These are phyloP conservation scores for Neotoma lepida DNA, from an alignment of 2,113 vertebrate species.

Conservation along the genomic window DNA sequence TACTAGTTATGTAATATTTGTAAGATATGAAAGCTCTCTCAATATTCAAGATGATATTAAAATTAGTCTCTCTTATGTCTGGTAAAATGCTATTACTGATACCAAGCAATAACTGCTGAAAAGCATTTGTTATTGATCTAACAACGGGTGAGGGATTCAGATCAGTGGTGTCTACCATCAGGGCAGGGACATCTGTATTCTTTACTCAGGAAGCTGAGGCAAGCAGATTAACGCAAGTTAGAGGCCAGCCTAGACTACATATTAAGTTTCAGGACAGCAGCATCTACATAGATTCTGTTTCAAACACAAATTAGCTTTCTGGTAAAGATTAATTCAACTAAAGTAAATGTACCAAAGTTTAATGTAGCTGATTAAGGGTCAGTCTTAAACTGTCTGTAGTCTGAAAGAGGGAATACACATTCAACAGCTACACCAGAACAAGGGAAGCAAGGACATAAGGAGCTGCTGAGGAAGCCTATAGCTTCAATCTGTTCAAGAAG, in stretches of 20 bases:
- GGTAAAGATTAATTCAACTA: slow-evolving; percentile 17
- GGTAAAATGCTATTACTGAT: not conserved
- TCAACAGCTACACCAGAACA: not conserved
- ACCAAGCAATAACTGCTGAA: not conserved
- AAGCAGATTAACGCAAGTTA: not conserved
- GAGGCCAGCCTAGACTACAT: not conserved
- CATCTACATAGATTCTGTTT: not conserved
- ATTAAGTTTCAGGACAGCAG: not conserved
- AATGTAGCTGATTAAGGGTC: not conserved
- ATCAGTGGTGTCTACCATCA: not conserved
- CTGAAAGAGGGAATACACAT: not conserved
- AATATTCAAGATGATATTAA: not conserved
- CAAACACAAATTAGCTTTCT: not conserved
- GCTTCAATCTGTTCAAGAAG: not conserved
- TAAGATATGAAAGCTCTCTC: not conserved
- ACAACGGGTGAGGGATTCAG: not conserved
- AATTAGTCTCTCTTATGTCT: not conserved
- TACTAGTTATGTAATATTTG: not conserved
- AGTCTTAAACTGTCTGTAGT: not conserved
- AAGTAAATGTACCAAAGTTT: slow-evolving; percentile 36
- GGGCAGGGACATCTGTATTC: not conserved
- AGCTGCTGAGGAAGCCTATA: not conserved
- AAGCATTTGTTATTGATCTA: not conserved
- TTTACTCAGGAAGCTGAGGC: not conserved
- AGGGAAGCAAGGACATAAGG: not conserved